A percentile compares a stretch with the other conserved stretches of the same genome.
phyloP scores from a whole-genome alignment of 1,140 invertebrate genomes.

The Manduca sexta region DNA sequence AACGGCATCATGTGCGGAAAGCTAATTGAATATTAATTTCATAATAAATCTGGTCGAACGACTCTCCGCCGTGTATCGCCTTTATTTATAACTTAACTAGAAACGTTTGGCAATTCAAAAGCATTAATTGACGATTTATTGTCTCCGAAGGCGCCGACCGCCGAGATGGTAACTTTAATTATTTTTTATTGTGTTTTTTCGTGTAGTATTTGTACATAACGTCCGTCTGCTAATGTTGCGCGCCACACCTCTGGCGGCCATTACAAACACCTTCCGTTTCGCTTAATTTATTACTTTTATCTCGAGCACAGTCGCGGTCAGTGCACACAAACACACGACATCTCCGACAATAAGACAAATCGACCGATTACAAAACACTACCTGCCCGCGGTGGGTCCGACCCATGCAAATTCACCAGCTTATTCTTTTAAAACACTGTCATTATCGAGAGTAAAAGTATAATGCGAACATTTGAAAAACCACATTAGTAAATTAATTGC shows the following conservation, averaged over 20 bases:
- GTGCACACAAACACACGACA: slow-evolving; percentile 64
- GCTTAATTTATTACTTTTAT: slow-evolving; percentile 69
- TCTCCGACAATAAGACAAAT: slow-evolving; percentile 70
- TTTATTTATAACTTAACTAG: slow-evolving; percentile 49
- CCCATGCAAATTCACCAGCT: slow-evolving; percentile 49
- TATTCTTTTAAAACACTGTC: slow-evolving; percentile 34
- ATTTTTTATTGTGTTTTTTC: slow-evolving; percentile 8
- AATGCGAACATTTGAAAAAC: slow-evolving; percentile 32
- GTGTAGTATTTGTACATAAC: not conserved
- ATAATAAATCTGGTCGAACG: slow-evolving; percentile 65
- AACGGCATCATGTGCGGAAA: slow-evolving; percentile 67
- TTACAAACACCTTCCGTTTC: slow-evolving; percentile 65
- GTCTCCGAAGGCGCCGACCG: slow-evolving; percentile 3
- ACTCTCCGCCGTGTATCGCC: slow-evolving; percentile 31
- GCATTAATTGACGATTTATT: slow-evolving; percentile 21
- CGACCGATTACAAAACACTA: slow-evolving; percentile 66
- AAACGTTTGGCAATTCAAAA: slow-evolving; percentile 18
- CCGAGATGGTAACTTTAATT: slow-evolving; percentile 4
- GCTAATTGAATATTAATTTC: slow-evolving; percentile 73
- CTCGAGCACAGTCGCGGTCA: slow-evolving; percentile 63
- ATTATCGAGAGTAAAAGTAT: slow-evolving; percentile 64
- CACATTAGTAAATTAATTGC: slow-evolving; percentile 62
- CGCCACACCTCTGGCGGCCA: slow-evolving; percentile 50
- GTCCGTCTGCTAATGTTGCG: slow-evolving; percentile 25
- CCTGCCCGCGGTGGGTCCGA: slow-evolving; percentile 57